phyloP scores from a whole-genome alignment of 1,140 invertebrate species.

The Hycleus cichorii region DNA sequence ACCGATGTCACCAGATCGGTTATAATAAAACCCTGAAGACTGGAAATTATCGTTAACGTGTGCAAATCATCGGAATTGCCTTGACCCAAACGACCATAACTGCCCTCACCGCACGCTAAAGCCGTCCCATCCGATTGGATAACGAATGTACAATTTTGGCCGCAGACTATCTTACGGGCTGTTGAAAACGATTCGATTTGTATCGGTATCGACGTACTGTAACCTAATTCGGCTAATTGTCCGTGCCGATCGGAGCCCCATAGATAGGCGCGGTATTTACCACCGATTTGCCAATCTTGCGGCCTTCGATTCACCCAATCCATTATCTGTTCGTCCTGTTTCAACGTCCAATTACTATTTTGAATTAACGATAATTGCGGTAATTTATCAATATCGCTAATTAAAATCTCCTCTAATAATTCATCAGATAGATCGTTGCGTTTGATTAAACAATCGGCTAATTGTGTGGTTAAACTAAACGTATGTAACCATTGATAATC shows the following conservation, averaged over 20 bases:
- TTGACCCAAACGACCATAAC: constrained; percentile 87
- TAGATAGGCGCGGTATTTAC: constrained; percentile 54
- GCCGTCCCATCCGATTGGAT: constrained; percentile 56
- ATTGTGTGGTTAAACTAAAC: constrained; percentile 47
- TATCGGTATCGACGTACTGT: constrained; percentile 39
- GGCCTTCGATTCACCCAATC: constrained; percentile 54
- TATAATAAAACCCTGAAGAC: constrained; percentile 61
- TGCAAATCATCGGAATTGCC: constrained; percentile 86
- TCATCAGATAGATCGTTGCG: constrained; percentile 42
- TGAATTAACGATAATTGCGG: constrained; percentile 39
- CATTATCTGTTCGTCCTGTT: constrained; percentile 57
- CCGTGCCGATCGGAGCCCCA: constrained; percentile 61
- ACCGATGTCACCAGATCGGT: constrained; percentile 65
- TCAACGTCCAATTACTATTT: constrained; percentile 49
- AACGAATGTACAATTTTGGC: constrained; percentile 61
- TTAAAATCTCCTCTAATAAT: constrained; percentile 36
- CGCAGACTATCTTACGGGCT: constrained; percentile 55
- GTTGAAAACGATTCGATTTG: constrained; percentile 44
- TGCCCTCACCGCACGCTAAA: constrained; percentile 92
- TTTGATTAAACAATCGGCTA: constrained; percentile 49
- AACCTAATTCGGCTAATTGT: constrained; percentile 54
- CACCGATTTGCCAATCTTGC: constrained; percentile 62
- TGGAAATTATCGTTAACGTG: constrained; percentile 54
- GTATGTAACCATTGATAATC: constrained; percentile 57
- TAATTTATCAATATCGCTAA: constrained; percentile 26